Evolutionary conservation across 2,113 vertebrate genomes (phyloP).

Genomic region (Nycticebus coucang): DNA sequence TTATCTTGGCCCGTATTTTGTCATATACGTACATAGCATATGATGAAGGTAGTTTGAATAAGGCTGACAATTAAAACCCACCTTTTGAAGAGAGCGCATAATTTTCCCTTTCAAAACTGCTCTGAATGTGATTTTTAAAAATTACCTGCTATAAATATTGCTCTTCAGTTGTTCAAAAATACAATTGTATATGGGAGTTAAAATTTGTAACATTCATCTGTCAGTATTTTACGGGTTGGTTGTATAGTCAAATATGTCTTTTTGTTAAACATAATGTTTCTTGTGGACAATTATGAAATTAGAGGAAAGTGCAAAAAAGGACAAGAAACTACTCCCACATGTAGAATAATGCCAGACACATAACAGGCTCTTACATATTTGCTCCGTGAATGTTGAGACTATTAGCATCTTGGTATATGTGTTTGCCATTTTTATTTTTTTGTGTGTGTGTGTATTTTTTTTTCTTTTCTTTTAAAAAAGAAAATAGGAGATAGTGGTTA

Average conservation of each 20-base stretch:
- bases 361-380: background rate
- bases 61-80: background rate
- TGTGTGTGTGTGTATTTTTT: background rate
- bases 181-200: background rate
- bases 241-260: background rate
- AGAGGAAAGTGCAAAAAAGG: background rate
- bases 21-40: background rate
- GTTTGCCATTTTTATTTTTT: background rate
- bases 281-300: conserved; percentile 4
- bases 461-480: background rate
- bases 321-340: background rate
- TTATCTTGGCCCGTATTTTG: conserved; percentile 1
- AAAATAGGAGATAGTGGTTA: background rate
- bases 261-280: conserved; percentile 28
- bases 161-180: conserved; percentile 31
- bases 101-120: background rate
- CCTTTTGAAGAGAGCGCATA: background rate
- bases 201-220: background rate
- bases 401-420: background rate
- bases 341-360: background rate
- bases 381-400: background rate
- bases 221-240: background rate
- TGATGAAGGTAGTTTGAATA: background rate
- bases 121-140: conserved; percentile 21
- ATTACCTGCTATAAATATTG: conserved; percentile 33